Base-by-base conservation (phyloP, 2,113 vertebrate genomes). In the Stigmatopora nigra region DNA sequence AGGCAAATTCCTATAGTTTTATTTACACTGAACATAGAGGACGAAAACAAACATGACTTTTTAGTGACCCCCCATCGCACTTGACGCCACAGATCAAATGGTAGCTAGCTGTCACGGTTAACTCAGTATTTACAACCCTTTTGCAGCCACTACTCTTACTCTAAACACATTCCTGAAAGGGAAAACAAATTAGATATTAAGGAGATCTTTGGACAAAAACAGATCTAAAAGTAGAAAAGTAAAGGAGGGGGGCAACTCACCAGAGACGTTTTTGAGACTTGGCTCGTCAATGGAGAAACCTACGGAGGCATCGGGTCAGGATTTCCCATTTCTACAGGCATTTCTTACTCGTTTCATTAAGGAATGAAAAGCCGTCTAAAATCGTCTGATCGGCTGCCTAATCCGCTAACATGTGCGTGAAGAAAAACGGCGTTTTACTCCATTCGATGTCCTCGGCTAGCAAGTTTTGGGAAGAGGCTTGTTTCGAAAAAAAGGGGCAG, bases 241-340 rank as follows among this genome's bases (percentile, higher is more conserved):
- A 1, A 59, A 62, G 41, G 41, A n/a, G 62, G 7, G 60, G 5
- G 12, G 45, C 12, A 73, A 88, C 90, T 88, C 73, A 92, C 90
- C 90, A 77, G 78, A 68, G 75, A 78, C 80, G 76, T 78, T 72
- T 65, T 72, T 65, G 38, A 53, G 68, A 69, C 77, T 67, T 82
- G 80, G 81, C 67, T 82, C 62, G 47, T 68, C 61, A 72, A 65
- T 73, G 62, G 53, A 67, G 61, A 71, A 82, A 80, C 83, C 87
- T 89, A 89, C 77, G 89, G 90, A 80, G 89, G 88, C 89, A 88
- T 90, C 41, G 81, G 80, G 81, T 88, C 81, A 66, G 82, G 85
- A 70, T 82, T 81, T n/a, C 85, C 80, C 71, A 83, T 84, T 83
- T 88, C 85, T 83, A 84, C 69, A 78, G 88, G 77, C 83, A 88